A percentile compares a stretch with the other conserved stretches of the same genome.
Evolutionary conservation across 1,140 invertebrate genomes (phyloP).

Genomic region (Latrodectus geometricus): DNA sequence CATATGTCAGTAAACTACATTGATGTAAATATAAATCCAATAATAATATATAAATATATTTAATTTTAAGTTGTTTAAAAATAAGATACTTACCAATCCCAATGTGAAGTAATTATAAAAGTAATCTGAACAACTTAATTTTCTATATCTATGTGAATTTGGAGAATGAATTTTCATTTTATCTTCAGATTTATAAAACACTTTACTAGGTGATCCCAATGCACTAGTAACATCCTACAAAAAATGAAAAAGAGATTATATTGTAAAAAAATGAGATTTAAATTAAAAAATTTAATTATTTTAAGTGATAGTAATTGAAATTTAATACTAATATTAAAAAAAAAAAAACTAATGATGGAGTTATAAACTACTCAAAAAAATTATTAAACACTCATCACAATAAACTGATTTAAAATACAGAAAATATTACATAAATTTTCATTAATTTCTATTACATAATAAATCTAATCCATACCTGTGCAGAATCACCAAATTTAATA

Average conservation of each 20-base stretch:
- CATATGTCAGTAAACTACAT: too few relatives aligned
- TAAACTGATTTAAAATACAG: too few relatives aligned
- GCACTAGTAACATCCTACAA: conserved; percentile 79
- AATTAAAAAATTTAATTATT: neutral
- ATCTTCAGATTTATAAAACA: conserved; percentile 96
- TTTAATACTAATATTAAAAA: too few relatives aligned
- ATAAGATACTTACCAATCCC: conserved; percentile 79
- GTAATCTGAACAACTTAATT: conserved; percentile 85
- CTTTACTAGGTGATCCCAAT: conserved; percentile 79
- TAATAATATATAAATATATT: too few relatives aligned
- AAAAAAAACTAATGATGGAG: too few relatives aligned
- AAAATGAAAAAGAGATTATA: neutral
- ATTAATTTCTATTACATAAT: neutral
- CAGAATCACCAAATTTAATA: conserved; percentile 70
- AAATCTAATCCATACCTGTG: conserved; percentile 66
- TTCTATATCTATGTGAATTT: conserved; percentile 82
- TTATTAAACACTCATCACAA: too few relatives aligned
- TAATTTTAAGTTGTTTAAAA: too few relatives aligned
- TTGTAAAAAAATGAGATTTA: neutral
- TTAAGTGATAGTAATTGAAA: too few relatives aligned
- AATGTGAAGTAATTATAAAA: conserved; percentile 98
- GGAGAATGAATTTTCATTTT: conserved; percentile 98
- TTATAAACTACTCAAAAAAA: too few relatives aligned
- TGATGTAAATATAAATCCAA: too few relatives aligned
- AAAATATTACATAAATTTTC: neutral